Base-by-base conservation (phyloP, 2,113 vertebrate genomes). In the Empidonax traillii region DNA sequence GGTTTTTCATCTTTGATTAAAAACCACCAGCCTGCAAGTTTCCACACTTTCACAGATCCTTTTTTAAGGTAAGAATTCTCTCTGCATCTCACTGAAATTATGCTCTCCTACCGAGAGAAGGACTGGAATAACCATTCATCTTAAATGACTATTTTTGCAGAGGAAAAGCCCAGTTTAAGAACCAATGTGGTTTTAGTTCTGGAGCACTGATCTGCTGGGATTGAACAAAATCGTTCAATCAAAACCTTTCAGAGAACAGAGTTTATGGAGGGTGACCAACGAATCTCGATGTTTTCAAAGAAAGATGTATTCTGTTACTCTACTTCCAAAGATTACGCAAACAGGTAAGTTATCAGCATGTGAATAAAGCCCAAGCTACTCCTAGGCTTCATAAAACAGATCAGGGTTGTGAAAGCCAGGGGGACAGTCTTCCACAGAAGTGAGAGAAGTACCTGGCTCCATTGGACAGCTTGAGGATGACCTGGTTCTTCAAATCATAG, bases 381-480 rank as follows among this genome's bases (percentile, higher is more conserved):
- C 35, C 30, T 23, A 58, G 39, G 10, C 71, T 43, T 90, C 43
- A 33, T 59, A 53, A 71, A 88, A 80, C 0, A 86, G 30, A 56
- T 15, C 7, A 67, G 61, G 37, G 76, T 13, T 18, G 6, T 56
- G 65, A 82, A 88, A 82, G 19, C n/a, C 72, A 23, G 49, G 6
- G 39, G 47, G 4, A 81, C 31, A 67, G 23, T 24, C 19, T 58
- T 82, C 15, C 61, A 61, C 5, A 76, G 69, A 59, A 78, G 46
- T 13, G 27, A 43, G 47, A 41, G 12, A 37, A 52, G 55, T 98
- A 99, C 99, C 99, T 99, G 98, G 99, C 99, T 74, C 99, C 99
- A 20, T 99, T 99, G 93, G 99, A 99, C 53, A 99, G 98, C 96
- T 99, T 99, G 93, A 99, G 98, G 96, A 99, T 98, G 88, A 99